A percentile compares a stretch with the other conserved stretches of the same genome.
Evolutionary conservation across 2,888 invertebrate species (phyloP).

Genomic region (Scotopteryx bipunctaria): DNA sequence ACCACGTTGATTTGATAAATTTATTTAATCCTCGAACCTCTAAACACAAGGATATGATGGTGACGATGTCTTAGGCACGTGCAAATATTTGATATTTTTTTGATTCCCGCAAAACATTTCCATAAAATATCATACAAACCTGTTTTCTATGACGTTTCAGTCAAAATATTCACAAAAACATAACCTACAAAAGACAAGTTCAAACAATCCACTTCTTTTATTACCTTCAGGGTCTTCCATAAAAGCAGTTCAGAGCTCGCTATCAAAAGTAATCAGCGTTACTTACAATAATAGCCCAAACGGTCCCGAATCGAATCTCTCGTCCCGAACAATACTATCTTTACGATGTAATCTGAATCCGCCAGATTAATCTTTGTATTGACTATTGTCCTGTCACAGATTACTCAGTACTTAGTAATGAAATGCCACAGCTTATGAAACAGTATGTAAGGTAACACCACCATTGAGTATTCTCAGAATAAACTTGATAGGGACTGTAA

Average conservation of each 20-base stretch:
- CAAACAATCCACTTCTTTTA: constrained; percentile 3
- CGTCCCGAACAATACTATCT: constrained; percentile 40
- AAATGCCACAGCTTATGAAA: not conserved
- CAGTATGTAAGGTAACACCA: no score
- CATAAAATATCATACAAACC: no score
- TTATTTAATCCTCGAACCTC: no score
- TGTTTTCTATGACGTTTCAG: no score
- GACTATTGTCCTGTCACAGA: constrained; percentile 32
- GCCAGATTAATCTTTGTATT: constrained; percentile 48
- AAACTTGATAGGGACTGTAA: no score
- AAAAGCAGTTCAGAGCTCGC: constrained; percentile 17
- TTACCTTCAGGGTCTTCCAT: constrained; percentile 12
- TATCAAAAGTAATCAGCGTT: constrained; percentile 36
- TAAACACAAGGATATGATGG: no score
- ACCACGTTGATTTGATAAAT: no score
- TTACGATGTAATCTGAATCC: constrained; percentile 55
- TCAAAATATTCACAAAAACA: not conserved
- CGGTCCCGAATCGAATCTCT: constrained; percentile 33
- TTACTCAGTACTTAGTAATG: not conserved
- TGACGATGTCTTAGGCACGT: no score
- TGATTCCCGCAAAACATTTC: no score
- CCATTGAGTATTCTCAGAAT: no score
- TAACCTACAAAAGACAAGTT: not conserved
- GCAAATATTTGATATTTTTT: no score
- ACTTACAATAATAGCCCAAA: constrained; percentile 31